Evolutionary conservation across 2,113 vertebrate genomes (phyloP), one percentile per base, ranked within the genome.

Genomic region (Lonchura striata): DNA sequence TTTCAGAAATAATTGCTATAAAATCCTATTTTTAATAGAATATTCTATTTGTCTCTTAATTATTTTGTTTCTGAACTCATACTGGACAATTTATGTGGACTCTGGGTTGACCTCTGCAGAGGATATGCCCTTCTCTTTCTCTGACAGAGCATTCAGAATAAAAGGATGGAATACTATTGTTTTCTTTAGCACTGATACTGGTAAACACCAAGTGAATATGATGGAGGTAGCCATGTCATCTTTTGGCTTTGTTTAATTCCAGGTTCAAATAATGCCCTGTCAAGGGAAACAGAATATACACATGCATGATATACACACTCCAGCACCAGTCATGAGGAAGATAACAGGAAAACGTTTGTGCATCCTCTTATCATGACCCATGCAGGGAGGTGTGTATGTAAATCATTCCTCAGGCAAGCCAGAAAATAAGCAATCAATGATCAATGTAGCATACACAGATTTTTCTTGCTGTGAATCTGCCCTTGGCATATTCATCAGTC

Each of bases 271-370:
- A 70, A 22, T 35, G 9, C 68, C 15, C 52, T 84, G 35, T 79
- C 33, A 71, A 68, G 25, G 35, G 30, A 84, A 84, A 78, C 27
- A 15, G 71, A 59, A 75, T 41, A 20, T 52, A 30, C 5, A 23
- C 20, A 4, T 3, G 0, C 3, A 23, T 49, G 30, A 37, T 59
- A 41, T 31, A n/a, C 4, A 9, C 15, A 19, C 5, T 78, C 31
- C 47, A 66, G 35, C 64, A 28, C 7, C 4, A 39, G 18, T 15
- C 0, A 0, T 71, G 35, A 53, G 15, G 23, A 63, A 81, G 56
- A 66, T n/a, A 33, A 44, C 27, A 87, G 64, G 21, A 63, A 52
- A 57, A 54, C 0, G 1, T 50, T 8, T 7, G 15, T 54, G 15
- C 37, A 41, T 44, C 27, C 16, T 68, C 41, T 70, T 89, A 23